Evolutionary conservation across 2,113 vertebrate species (phyloP), one percentile per base, ranked within the genome.

Genomic region (Tinamus guttatus): DNA sequence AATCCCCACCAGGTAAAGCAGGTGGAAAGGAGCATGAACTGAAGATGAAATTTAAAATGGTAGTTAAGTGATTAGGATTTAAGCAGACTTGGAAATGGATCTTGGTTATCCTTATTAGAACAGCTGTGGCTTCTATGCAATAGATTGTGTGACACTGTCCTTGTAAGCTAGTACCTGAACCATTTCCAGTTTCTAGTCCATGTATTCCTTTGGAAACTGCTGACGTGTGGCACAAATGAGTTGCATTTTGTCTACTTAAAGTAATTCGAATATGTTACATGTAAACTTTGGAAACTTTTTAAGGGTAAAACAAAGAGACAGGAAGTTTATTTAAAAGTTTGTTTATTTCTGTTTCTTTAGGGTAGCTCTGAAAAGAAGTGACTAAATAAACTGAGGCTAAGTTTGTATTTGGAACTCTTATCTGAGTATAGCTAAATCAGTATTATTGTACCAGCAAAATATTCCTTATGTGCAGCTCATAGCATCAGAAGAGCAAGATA

Each of bases 181-280:
- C 30, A 77, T 59, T 59, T 11, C n/a, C 36, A 13, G 34, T 78
- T 74, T 12, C 32, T 34, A 20, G 3, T 64, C 6, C 7, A 21
- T 27, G 51, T 19, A 3, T 73, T 81, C 41, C 52, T 77, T 10
- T 32, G n/a, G 41, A 15, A 89, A 5, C 30, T 64, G 22, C 20
- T 15, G 49, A 69, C 17, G n/a, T 74, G 43, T 73, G 27, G 13
- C 56, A 45, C 9, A 34, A 1, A 0, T 19, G 4, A 62, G n/a
- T 28, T 79, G 27, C 49, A 16, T 59, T 89, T 75, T 76, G n/a
- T 10, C 41, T 54, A 17, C 47, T 76, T 67, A 11, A 54, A 67
- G 11, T 67, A 43, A 69, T 64, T 77, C 49, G 43, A 24, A 22
- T 73, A 18, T 16, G n/a, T 6, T 64, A 13, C 49, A 64, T 76